Conservation (phyloP, 2,797 vertebrate genomes). For the Sitta carolinensis region DNA sequence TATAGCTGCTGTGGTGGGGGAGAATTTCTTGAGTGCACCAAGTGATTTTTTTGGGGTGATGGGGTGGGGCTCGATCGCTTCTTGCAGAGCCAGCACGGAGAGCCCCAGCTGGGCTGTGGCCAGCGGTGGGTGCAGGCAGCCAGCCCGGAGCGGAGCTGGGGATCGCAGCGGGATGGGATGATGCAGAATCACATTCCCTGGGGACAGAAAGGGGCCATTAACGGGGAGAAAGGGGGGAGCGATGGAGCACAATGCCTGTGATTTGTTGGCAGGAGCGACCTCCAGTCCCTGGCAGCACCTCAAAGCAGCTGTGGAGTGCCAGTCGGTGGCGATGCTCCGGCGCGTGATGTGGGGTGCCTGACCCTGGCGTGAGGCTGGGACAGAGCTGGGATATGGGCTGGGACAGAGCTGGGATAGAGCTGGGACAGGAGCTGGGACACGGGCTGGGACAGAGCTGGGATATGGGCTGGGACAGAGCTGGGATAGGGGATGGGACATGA, state of each 20-base stretch:
- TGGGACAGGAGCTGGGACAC: too few species aligned
- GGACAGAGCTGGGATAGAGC: too few species aligned
- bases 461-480: too few species aligned
- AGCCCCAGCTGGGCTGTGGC: neutral
- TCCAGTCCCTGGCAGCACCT: constrained; percentile 55
- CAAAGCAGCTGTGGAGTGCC: constrained; percentile 57
- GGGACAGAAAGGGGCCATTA: constrained; percentile 51
- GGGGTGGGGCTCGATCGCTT: fast-evolving
- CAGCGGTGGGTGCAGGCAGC: neutral
- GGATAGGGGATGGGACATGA: too few species aligned
- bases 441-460: too few species aligned
- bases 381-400: neutral
- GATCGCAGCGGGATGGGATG: neutral
- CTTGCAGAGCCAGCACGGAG: fast-evolving
- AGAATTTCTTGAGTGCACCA: neutral
- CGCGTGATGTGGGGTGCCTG: constrained; percentile 34
- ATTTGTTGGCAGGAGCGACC: constrained; percentile 30
- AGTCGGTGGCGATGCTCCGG: neutral
- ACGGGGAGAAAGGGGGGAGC: neutral
- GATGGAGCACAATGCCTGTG: constrained; percentile 20
- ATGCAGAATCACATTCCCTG: constrained; percentile 14
- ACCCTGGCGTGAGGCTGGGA: neutral
- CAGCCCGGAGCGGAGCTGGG: neutral
- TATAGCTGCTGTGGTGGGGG: fast-evolving
- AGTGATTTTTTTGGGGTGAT: neutral